A percentile compares a stretch with the other conserved stretches of the same genome.
phyloP scores from a whole-genome alignment of 2,797 vertebrate genomes.

The Melanotaenia boesemani region DNA sequence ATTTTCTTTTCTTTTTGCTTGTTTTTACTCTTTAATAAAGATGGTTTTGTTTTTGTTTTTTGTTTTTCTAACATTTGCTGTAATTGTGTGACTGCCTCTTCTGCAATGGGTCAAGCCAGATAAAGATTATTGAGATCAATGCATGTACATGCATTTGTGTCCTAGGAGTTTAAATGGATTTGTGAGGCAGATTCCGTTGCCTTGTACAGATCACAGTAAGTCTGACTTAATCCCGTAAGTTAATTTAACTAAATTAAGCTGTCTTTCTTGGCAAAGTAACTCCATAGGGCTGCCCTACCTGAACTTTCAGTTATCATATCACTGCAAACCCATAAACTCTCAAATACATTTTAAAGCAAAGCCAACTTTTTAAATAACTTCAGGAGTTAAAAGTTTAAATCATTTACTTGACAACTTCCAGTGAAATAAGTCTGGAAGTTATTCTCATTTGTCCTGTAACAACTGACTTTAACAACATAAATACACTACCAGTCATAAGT shows the following conservation, averaged over 20 bases:
- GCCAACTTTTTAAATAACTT: constrained; percentile 11
- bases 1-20: neutral
- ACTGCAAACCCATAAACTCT: constrained; percentile 27
- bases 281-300: neutral
- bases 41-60: neutral
- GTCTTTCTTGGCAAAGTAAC: constrained; percentile 5
- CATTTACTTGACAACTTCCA: neutral
- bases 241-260: constrained; percentile 18
- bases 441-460: neutral
- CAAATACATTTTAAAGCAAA: constrained; percentile 25
- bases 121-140: constrained; percentile 9
- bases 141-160: neutral
- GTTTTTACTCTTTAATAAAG: neutral
- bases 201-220: constrained; percentile 17
- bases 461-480: no score
- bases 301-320: neutral
- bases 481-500: no score
- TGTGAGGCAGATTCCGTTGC: neutral
- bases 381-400: neutral
- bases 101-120: no score
- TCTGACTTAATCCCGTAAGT: constrained; percentile 34
- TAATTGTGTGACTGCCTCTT: no score
- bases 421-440: neutral
- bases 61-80: neutral
- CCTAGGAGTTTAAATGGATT: constrained; percentile 29